Conservation (phyloP, 2,797 vertebrate genomes). For the Macropus fuliginosus region DNA sequence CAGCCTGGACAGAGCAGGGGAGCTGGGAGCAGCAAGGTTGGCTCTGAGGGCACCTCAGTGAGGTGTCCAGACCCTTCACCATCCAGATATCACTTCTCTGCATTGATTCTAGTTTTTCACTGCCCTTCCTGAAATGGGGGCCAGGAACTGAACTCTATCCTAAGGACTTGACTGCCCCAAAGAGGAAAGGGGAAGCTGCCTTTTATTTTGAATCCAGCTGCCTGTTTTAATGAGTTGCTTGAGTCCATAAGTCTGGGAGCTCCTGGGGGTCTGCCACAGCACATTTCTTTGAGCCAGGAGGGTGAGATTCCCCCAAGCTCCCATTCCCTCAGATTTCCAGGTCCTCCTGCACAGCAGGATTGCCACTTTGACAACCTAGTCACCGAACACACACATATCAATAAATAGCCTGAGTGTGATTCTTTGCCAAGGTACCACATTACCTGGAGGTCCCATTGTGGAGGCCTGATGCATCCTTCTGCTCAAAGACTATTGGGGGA, state of each 20-base stretch:
- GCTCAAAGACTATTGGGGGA: conserved; percentile 46
- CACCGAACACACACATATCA: conserved; percentile 68
- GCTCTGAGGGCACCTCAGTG: neutral
- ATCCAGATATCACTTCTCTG: neutral
- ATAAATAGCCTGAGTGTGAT: conserved; percentile 70
- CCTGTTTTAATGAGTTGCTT: conserved; percentile 72
- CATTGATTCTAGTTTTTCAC: neutral
- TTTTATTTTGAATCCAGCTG: conserved; percentile 72
- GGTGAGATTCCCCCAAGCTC: conserved; percentile 76
- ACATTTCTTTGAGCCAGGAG: conserved; percentile 74
- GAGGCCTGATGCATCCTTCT: conserved; percentile 55
- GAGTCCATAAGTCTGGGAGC: conserved; percentile 67
- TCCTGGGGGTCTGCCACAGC: conserved; percentile 68
- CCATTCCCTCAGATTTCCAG: conserved; percentile 61
- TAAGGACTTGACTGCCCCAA: conserved; percentile 14
- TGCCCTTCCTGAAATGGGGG: neutral
- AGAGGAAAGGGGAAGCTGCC: conserved; percentile 54
- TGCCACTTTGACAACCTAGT: conserved; percentile 67
- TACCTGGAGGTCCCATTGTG: conserved; percentile 53
- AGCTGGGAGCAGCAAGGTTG: neutral
- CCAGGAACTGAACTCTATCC: neutral
- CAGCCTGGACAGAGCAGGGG: neutral
- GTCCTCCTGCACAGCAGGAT: conserved; percentile 67
- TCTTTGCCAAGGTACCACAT: conserved; percentile 66
- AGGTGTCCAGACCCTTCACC: neutral